phyloP scores from a whole-genome alignment of 2,888 invertebrate genomes.

The Chaitophorus viminalis region DNA sequence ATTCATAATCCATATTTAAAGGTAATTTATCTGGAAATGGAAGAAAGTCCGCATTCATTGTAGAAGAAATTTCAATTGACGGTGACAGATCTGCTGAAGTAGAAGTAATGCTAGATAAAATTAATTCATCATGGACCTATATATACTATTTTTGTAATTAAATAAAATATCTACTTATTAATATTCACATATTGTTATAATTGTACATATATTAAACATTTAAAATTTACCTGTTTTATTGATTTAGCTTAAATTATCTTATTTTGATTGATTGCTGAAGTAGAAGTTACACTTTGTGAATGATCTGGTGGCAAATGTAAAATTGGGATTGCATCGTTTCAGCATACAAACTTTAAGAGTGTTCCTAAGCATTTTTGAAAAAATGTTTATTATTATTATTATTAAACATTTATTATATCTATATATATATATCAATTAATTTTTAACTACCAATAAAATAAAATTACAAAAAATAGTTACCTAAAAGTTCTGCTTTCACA shows the following conservation, averaged over 20 bases:
- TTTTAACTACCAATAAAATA: background rate
- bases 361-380: background rate
- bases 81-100: background rate
- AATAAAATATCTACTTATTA: background rate
- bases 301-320: background rate
- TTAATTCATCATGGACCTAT: background rate
- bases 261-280: background rate
- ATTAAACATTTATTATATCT: background rate
- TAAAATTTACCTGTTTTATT: background rate
- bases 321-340: conserved; percentile 2
- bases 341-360: background rate
- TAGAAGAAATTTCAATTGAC: background rate
- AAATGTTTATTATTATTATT: conserved; percentile 8
- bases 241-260: background rate
- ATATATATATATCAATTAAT: background rate
- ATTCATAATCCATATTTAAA: background rate
- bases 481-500: conserved; percentile 44
- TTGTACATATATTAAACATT: background rate
- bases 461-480: background rate
- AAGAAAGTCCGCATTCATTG: background rate
- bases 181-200: background rate
- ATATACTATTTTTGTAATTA: background rate
- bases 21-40: background rate
- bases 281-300: conserved; percentile 1
- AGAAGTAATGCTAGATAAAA: background rate